phyloP scores from a whole-genome alignment of 1,140 invertebrate species.

The Drosophila prosaltans region DNA sequence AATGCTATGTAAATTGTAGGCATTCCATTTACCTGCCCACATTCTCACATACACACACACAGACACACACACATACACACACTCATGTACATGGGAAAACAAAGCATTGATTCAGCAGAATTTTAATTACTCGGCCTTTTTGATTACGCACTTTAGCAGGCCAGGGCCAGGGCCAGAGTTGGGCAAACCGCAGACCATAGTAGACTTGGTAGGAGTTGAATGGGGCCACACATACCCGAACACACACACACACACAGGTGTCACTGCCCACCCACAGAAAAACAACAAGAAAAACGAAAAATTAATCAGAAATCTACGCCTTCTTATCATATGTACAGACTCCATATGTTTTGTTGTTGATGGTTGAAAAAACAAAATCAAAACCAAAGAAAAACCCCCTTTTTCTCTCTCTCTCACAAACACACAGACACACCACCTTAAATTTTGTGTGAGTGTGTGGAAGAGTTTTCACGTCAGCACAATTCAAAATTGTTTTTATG shows the following conservation, averaged over 20 bases:
- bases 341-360: constrained; percentile 44
- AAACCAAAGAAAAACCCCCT: constrained; percentile 30
- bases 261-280: constrained; percentile 36
- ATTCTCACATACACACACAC: not conserved
- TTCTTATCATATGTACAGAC: constrained; percentile 49
- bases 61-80: not conserved
- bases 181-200: not conserved
- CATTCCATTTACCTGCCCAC: not conserved
- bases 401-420: not conserved
- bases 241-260: constrained; percentile 44
- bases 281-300: constrained; percentile 29
- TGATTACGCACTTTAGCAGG: constrained; percentile 47
- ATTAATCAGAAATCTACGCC: constrained; percentile 62
- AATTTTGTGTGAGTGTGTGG: constrained; percentile 14
- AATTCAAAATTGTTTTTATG: constrained; percentile 67
- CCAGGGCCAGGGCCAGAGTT: not conserved
- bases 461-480: constrained; percentile 53
- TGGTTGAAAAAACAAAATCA: not conserved
- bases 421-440: no score
- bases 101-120: constrained; percentile 52
- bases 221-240: not conserved
- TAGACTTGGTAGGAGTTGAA: not conserved
- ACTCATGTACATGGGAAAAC: constrained; percentile 22
- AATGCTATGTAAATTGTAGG: constrained; percentile 1
- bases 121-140: constrained; percentile 61